Base-by-base conservation (phyloP, 2,797 vertebrate genomes). In the Phrynocephalus guinanensis region DNA sequence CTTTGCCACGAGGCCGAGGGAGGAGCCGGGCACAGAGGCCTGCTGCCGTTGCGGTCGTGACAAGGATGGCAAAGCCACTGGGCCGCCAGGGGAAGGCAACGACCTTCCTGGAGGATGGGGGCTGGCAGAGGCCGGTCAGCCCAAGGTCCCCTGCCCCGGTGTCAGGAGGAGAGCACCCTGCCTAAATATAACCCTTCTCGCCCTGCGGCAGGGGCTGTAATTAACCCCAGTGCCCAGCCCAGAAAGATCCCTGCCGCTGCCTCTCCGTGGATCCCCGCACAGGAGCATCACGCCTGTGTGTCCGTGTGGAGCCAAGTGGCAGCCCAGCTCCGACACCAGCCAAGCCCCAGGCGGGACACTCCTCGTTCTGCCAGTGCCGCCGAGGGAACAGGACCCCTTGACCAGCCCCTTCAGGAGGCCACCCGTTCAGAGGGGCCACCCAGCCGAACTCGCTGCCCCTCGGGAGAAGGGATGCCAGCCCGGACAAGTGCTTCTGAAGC, bases 161-260 rank as follows among this genome's bases (percentile, higher is more conserved):
- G 8, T 1, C 3, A 16, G 3, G 70, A 6, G 33, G 11, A 79
- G 77, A 48, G 67, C 67, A 11, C 67, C n/a, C 52, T 11, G 30
- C 83, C 83, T 80, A 81, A 85, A 80, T 72, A 67, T 33, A 73
- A 67, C 56, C 85, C 71, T 24, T 15, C 56, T 63, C 38, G 38
- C 94, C 94, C 92, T 91, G 91, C 90, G 92, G 88, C 85, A 90
- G 91, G 63, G 5, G 91, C 73, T 95, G 93, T 95, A 93, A 93
- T 94, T 95, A 95, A 93, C 15, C 94, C 95, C 67, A 92, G 63
- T 75, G 68, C 83, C 82, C 84, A 90, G 87, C 90, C 92, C 91
- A 92, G 72, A 72, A 89, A 80, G 66, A 56, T 90, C 66, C 3
- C 28, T 73, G 15, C 6, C 22, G 82, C 76, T 63, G 30, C 33